Evolutionary conservation across 2,888 invertebrate genomes (phyloP).

Genomic region (Parnassius glacialis): DNA sequence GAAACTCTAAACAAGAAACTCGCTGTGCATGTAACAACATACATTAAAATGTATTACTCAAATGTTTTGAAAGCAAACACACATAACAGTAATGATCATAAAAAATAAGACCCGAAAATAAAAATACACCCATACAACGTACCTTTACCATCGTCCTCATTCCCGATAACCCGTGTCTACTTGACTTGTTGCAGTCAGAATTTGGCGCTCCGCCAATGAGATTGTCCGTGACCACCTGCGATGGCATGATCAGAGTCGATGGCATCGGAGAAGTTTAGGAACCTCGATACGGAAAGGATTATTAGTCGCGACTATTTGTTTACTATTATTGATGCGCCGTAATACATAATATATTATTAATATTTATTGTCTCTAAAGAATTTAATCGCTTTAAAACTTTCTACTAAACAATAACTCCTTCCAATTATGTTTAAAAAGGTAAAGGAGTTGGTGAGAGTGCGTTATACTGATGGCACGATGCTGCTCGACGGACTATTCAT

Average conservation of each 20-base stretch:
- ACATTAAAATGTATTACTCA: too few relatives aligned
- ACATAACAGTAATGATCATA: background rate
- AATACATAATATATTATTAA: too few relatives aligned
- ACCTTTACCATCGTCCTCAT: conserved; percentile 8
- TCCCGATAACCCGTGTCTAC: conserved; percentile 18
- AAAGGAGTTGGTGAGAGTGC: too few relatives aligned
- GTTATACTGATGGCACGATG: too few relatives aligned
- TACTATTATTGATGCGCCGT: too few relatives aligned
- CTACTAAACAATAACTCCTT: too few relatives aligned
- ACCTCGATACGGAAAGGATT: background rate
- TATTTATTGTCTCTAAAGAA: too few relatives aligned
- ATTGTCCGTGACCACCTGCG: conserved; percentile 32
- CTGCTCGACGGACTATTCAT: too few relatives aligned
- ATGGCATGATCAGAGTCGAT: conserved; percentile 7
- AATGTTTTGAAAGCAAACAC: background rate
- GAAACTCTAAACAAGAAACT: too few relatives aligned
- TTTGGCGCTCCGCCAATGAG: conserved; percentile 32
- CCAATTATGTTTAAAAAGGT: too few relatives aligned
- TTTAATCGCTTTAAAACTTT: too few relatives aligned
- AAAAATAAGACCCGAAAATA: background rate
- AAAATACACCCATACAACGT: conserved; percentile 13
- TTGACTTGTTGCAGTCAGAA: conserved; percentile 31
- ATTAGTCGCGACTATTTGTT: background rate
- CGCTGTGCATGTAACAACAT: too few relatives aligned
- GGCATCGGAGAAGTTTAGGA: conserved; percentile 6